Percentiles rank a stretch among this genome's conserved stretches.
These are phyloP conservation scores for Drosophila sp. DNA, from an alignment of 1,140 invertebrate genomes.

Conservation along the genomic window DNA sequence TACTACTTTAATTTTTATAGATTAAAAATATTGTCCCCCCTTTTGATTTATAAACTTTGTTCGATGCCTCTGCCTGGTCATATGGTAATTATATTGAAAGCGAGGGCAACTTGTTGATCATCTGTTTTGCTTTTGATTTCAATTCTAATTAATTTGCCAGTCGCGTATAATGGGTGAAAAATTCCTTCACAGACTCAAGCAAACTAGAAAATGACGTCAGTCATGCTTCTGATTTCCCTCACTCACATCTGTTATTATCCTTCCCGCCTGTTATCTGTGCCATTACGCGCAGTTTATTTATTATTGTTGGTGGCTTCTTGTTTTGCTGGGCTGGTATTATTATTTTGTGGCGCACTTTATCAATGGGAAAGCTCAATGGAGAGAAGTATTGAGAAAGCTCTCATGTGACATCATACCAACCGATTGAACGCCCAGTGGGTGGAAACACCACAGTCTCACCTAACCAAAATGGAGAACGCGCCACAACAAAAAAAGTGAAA, in stretches of 20 bases:
- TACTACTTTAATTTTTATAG: too few relatives aligned
- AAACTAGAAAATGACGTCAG: slow-evolving; percentile 11
- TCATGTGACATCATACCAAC: slow-evolving; percentile 68
- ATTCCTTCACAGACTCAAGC: not conserved
- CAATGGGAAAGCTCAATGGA: slow-evolving; percentile 31
- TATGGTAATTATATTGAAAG: slow-evolving; percentile 21
- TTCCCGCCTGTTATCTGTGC: slow-evolving; percentile 23
- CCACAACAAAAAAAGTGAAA: slow-evolving; percentile 19
- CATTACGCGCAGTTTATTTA: slow-evolving; percentile 1
- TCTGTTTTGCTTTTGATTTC: slow-evolving; percentile 16
- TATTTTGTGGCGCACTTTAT: slow-evolving; percentile 34
- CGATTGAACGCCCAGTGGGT: slow-evolving; percentile 18
- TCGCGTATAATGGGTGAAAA: not conserved
- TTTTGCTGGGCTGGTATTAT: not conserved
- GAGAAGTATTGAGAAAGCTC: slow-evolving; percentile 21
- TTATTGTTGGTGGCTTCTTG: not conserved
- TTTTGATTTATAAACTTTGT: too few relatives aligned
- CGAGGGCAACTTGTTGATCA: slow-evolving; percentile 64
- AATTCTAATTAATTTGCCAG: not conserved
- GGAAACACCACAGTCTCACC: not conserved
- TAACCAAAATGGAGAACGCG: slow-evolving; percentile 8
- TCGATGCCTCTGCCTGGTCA: slow-evolving; percentile 3
- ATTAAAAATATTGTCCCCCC: not conserved
- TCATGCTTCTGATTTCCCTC: not conserved
- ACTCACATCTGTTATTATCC: slow-evolving; percentile 23